A percentile compares a stretch with the other conserved stretches of the same genome.
These are phyloP conservation scores for Pseudomugil gertrudae DNA, from an alignment of 2,797 vertebrate species.

Conservation along the genomic window DNA sequence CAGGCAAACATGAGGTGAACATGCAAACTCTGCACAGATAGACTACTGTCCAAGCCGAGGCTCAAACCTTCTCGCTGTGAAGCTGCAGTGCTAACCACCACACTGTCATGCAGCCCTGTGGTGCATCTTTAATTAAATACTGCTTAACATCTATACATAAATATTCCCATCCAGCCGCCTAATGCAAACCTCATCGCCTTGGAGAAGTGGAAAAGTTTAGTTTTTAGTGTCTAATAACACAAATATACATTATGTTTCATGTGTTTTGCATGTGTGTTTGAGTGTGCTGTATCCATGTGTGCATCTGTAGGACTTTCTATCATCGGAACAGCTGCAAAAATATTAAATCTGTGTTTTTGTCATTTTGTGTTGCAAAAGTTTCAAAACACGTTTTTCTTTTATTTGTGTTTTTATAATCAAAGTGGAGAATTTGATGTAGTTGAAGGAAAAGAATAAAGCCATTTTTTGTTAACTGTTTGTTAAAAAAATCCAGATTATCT, in stretches of 20 bases:
- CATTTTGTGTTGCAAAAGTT: no score
- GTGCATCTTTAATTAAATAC: background rate
- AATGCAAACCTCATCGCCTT: background rate
- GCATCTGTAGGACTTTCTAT: background rate
- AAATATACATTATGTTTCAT: no score
- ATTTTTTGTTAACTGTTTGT: background rate
- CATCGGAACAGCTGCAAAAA: background rate
- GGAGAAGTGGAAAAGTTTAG: background rate
- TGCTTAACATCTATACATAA: background rate
- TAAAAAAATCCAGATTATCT: constrained; percentile 8
- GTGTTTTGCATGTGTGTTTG: no score
- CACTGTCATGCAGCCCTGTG: no score
- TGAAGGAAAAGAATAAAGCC: background rate
- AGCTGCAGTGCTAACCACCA: no score
- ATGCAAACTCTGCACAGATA: no score
- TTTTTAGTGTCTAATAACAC: no score
- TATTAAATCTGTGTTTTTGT: background rate
- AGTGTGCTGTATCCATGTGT: background rate
- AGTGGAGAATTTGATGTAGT: background rate
- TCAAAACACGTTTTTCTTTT: no score
- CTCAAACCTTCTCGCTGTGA: no score
- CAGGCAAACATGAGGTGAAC: no score
- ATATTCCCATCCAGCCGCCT: background rate
- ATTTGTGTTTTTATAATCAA: background rate
- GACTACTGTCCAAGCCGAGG: no score